Evolutionary conservation across 1,140 invertebrate species (phyloP).

Genomic region (Drosophila bocqueti): DNA sequence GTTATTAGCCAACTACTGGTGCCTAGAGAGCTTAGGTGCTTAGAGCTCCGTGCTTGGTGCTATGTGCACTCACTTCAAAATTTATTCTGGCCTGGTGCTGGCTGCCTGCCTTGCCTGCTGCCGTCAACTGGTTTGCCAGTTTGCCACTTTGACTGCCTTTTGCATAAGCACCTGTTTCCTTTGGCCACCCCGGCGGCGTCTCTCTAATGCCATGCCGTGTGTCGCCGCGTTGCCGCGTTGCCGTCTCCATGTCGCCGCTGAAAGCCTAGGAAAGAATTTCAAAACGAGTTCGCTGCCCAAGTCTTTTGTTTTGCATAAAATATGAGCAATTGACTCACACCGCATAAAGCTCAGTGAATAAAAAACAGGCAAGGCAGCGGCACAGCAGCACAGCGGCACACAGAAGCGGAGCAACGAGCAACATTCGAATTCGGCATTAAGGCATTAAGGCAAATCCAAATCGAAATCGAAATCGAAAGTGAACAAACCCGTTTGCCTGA

Average conservation of each 20-base stretch:
- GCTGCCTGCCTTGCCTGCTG: constrained; percentile 9
- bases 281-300: constrained; percentile 70
- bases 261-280: constrained; percentile 63
- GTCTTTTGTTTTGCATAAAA: constrained; percentile 69
- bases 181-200: constrained; percentile 35
- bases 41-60: background rate
- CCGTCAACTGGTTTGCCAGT: constrained; percentile 32
- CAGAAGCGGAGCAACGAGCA: constrained; percentile 38
- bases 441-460: constrained; percentile 56
- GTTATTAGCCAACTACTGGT: constrained; percentile 68
- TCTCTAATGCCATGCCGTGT: background rate
- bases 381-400: background rate
- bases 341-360: constrained; percentile 7
- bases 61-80: constrained; percentile 52
- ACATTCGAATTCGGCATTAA: constrained; percentile 62
- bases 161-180: constrained; percentile 81
- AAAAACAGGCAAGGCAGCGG: background rate
- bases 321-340: constrained; percentile 33
- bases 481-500: constrained; percentile 75
- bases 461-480: constrained; percentile 74
- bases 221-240: background rate
- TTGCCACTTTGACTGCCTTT: constrained; percentile 43
- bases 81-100: constrained; percentile 67
- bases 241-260: constrained; percentile 6
- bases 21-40: background rate